Conservation (phyloP, 2,113 vertebrate genomes). For the Menidia beryllina region DNA sequence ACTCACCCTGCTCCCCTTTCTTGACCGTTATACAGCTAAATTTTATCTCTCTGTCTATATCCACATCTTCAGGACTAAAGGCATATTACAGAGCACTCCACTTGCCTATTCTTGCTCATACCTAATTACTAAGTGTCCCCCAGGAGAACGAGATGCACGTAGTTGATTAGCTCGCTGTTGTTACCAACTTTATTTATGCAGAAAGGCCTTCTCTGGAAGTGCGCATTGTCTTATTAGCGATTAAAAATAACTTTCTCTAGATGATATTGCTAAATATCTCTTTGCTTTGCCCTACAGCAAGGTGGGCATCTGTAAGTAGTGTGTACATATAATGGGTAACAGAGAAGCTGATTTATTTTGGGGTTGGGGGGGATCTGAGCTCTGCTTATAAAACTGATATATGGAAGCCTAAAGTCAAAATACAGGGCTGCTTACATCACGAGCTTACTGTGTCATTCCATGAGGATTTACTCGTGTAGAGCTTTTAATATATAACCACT, state of each 20-base stretch:
- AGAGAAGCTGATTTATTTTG: constrained; percentile 15
- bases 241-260: constrained; percentile 61
- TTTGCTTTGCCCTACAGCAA: constrained; percentile 53
- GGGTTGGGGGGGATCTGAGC: neutral
- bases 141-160: constrained; percentile 60
- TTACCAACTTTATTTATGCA: constrained; percentile 67
- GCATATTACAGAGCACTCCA: constrained; percentile 64
- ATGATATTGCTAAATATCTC: constrained; percentile 53
- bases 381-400: constrained; percentile 6
- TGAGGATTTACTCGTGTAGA: constrained; percentile 19
- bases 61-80: constrained; percentile 62
- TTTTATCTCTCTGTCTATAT: constrained; percentile 40
- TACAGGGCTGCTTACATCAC: constrained; percentile 8
- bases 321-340: constrained; percentile 13
- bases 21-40: constrained; percentile 53
- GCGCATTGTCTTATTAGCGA: constrained; percentile 57
- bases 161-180: constrained; percentile 70
- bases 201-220: constrained; percentile 47
- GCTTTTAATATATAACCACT: neutral
- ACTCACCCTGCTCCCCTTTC: constrained; percentile 34
- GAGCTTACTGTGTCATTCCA: constrained; percentile 14
- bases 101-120: constrained; percentile 59
- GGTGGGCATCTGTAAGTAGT: neutral
- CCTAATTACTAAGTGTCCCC: constrained; percentile 76
- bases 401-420: constrained; percentile 26